Conservation (phyloP, 2,113 vertebrate species). For the Hydrolagus affinis region DNA sequence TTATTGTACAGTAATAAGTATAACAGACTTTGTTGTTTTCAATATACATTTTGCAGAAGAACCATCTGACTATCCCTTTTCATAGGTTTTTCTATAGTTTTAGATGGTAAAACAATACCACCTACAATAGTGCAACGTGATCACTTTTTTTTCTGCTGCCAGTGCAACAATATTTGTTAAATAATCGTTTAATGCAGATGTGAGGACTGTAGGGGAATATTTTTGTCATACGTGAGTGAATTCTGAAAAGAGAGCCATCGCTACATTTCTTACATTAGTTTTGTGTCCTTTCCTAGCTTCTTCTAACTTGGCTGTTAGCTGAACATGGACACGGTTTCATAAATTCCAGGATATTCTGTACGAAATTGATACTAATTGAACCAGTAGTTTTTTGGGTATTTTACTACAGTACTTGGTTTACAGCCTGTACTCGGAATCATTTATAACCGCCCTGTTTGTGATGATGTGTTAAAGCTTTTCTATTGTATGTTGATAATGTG, state of each 20-base stretch:
- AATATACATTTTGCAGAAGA: slow-evolving; percentile 12
- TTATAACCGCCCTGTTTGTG: slow-evolving; percentile 1
- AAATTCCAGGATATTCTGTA: slow-evolving; percentile 23
- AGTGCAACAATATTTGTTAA: background rate
- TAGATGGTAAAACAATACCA: background rate
- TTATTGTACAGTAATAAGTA: background rate
- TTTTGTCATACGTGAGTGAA: slow-evolving; percentile 5
- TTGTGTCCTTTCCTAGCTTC: slow-evolving; percentile 1
- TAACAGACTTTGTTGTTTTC: slow-evolving; percentile 6
- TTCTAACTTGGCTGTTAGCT: slow-evolving; percentile 26
- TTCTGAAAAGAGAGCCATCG: slow-evolving; percentile 15
- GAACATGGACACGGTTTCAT: slow-evolving; percentile 18
- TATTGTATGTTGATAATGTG: background rate
- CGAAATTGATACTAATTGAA: slow-evolving; percentile 22
- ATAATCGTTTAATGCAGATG: background rate
- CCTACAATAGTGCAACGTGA: background rate
- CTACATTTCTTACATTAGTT: slow-evolving; percentile 29
- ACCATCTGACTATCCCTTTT: slow-evolving; percentile 16
- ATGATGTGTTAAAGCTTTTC: background rate
- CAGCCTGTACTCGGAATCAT: background rate
- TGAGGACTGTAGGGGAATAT: background rate
- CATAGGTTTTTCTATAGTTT: background rate
- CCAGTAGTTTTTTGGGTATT: slow-evolving; percentile 29
- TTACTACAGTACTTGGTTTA: slow-evolving; percentile 24
- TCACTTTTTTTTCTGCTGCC: background rate